A percentile compares a stretch with the other conserved stretches of the same genome.
Evolutionary conservation across 2,888 invertebrate genomes (phyloP).

Genomic region (Eupithecia pulchellata): DNA sequence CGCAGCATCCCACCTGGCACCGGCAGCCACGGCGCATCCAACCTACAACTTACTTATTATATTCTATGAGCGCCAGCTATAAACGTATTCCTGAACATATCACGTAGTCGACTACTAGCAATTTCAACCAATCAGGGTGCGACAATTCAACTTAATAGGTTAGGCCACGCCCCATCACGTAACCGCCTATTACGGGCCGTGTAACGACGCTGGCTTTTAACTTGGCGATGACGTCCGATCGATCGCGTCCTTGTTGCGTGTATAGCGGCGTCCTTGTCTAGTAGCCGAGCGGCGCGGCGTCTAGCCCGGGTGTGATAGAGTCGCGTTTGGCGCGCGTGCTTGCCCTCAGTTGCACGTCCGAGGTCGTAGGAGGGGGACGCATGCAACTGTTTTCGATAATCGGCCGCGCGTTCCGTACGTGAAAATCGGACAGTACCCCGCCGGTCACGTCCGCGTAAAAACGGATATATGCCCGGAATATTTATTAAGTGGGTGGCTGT

Average conservation of each 20-base stretch:
- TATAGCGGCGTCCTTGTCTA: slow-evolving; percentile 67
- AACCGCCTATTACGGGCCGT: slow-evolving; percentile 85
- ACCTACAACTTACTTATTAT: slow-evolving; percentile 83
- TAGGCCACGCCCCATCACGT: slow-evolving; percentile 85
- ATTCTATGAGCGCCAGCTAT: slow-evolving; percentile 83
- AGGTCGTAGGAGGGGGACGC: slow-evolving; percentile 83
- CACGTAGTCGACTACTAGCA: slow-evolving; percentile 84
- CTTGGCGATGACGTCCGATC: slow-evolving; percentile 80
- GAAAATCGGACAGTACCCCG: slow-evolving; percentile 83
- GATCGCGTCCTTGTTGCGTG: slow-evolving; percentile 60
- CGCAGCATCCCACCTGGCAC: slow-evolving; percentile 70
- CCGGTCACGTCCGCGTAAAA: slow-evolving; percentile 85
- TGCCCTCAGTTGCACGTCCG: slow-evolving; percentile 83
- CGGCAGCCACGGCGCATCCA: slow-evolving; percentile 59
- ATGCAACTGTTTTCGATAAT: slow-evolving; percentile 85
- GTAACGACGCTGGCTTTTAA: slow-evolving; percentile 85
- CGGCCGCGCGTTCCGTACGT: slow-evolving; percentile 85
- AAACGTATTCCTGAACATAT: slow-evolving; percentile 85
- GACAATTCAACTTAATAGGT: slow-evolving; percentile 84
- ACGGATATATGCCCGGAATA: slow-evolving; percentile 87
- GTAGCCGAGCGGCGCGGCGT: slow-evolving; percentile 69
- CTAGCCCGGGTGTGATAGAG: slow-evolving; percentile 80
- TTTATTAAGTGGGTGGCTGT: slow-evolving; percentile 86
- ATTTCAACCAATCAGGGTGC: slow-evolving; percentile 85
- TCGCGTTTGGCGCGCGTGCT: slow-evolving; percentile 83